Conservation (phyloP, 2,888 invertebrate species). For the Spodoptera exigua region DNA sequence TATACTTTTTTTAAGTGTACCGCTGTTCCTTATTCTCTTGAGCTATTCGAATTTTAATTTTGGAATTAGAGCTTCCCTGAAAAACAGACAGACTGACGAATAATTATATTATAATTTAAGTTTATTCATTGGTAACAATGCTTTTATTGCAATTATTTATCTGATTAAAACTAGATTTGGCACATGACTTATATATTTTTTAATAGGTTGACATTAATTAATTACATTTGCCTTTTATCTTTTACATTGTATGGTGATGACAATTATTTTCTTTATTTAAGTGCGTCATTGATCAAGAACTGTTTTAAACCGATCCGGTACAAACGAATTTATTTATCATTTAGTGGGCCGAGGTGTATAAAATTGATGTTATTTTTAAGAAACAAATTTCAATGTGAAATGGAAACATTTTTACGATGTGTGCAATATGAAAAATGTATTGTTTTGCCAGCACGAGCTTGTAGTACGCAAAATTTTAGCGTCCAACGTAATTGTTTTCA, state of each 20-base stretch:
- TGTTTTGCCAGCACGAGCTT: too few species aligned
- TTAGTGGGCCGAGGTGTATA: too few species aligned
- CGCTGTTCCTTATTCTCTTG: too few species aligned
- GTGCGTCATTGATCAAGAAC: constrained; percentile 20
- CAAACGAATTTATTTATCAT: not conserved
- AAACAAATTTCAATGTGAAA: not conserved
- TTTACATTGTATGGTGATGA: constrained; percentile 2
- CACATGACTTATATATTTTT: not conserved
- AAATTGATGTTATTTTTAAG: too few species aligned
- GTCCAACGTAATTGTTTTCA: constrained; percentile 16
- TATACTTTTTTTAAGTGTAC: too few species aligned
- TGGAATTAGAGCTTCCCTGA: too few species aligned
- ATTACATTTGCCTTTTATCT: not conserved
- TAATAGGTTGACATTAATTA: not conserved
- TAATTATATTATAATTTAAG: too few species aligned
- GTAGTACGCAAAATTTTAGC: constrained; percentile 5
- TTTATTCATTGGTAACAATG: too few species aligned
- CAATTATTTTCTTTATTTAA: constrained; percentile 2
- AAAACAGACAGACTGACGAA: too few species aligned
- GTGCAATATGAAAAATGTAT: constrained; percentile 1
- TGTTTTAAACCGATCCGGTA: constrained; percentile 26
- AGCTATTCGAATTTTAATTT: too few species aligned
- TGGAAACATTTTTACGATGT: not conserved
- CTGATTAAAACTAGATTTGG: too few species aligned
- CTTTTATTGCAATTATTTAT: too few species aligned